Base-by-base conservation (phyloP, 2,888 invertebrate genomes). In the Mantis religiosa region DNA sequence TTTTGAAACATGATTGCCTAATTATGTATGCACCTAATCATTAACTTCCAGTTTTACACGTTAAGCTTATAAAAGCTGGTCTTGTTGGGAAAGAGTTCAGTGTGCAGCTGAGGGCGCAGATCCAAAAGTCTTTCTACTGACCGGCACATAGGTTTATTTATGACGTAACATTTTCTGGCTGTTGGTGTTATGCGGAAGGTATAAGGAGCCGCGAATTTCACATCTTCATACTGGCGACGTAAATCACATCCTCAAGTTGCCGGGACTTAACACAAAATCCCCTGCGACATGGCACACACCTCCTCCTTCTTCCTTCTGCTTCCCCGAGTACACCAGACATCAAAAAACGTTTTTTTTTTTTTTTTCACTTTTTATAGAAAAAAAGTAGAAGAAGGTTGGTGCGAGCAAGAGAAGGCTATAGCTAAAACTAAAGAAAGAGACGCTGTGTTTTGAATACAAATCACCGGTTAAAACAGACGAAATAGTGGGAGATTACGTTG, bases 321-420 rank as follows among this genome's bases (percentile, higher is more conserved):
- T 34, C n/a, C 54, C 81, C 81, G 34, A 71, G 54, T 71, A 41
- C 28, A 84, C 89, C 87, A 89, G 87, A 87, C 89, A 89, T 89
- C 87, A 89, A 89, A 89, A 89, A 89, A 87, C 87, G 87, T 83
- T 88, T 86, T 41, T n/a, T n/a, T n/a, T n/a, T n/a, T n/a, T n/a
- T n/a, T n/a, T 89, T 86, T 89, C 89, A 89, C 82, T 89, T 89
- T 84, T 88, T 85, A 83, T 87, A 30, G 84, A 89, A 88, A 41
- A 84, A 88, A 30, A 4, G 30, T 3, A 88, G 84, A 89, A 88
- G 83, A 27, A 20, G 20, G 28, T 14, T 28, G 7, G 81, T 3
- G 86, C 15, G 28, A 81, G 86, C 27, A 6, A 81, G n/a, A 71
- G 54, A 71, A 34, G 34, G 87, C 84, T 30, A 30, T 28, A 83